phyloP scores from a whole-genome alignment of 2,113 vertebrate genomes.

The Orycteropus afer region DNA sequence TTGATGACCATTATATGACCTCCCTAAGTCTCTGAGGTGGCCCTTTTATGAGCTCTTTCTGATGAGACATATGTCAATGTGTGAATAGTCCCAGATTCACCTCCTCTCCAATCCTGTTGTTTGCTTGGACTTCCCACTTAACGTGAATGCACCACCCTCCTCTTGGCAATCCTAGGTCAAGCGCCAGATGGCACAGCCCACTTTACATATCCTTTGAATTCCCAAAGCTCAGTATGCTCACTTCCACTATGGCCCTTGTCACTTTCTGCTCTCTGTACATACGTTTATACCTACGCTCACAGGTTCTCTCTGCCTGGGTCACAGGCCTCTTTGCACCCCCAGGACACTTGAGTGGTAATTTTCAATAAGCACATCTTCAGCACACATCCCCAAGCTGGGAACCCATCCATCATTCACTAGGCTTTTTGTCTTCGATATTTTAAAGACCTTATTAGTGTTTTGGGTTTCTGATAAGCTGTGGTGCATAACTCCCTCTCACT shows the following conservation, averaged over 20 bases:
- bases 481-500: neutral
- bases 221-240: neutral
- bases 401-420: no score
- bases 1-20: fast-evolving
- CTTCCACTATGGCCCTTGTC: neutral
- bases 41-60: neutral
- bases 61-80: fast-evolving
- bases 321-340: fast-evolving
- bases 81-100: fast-evolving
- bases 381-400: neutral
- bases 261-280: neutral
- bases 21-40: neutral
- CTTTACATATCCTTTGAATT: neutral
- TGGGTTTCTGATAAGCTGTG: neutral
- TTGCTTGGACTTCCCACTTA: neutral
- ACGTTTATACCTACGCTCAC: neutral
- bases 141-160: fast-evolving
- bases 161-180: neutral
- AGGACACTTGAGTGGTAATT: neutral
- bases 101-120: no score
- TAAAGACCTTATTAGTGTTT: neutral
- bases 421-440: neutral
- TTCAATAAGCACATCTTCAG: neutral
- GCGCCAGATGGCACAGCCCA: neutral
- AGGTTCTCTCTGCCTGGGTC: neutral